Conservation (phyloP, 2,888 invertebrate genomes). For the Trissolcus brochymenae region DNA sequence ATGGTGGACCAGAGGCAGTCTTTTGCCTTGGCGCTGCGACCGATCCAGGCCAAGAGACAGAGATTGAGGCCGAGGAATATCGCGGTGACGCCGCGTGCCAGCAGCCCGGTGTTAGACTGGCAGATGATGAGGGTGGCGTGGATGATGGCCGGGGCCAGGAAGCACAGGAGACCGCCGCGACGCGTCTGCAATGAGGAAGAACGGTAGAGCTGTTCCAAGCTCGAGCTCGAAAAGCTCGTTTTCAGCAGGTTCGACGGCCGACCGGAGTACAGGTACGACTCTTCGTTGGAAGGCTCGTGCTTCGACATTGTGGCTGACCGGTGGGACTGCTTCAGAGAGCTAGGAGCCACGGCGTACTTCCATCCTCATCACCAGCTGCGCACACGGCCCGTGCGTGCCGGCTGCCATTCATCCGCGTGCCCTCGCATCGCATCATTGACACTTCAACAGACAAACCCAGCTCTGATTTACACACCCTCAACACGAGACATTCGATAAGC, state of each 20-base stretch:
- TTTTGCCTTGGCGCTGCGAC: slow-evolving; percentile 67
- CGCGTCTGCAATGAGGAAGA: slow-evolving; percentile 85
- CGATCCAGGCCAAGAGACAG: slow-evolving; percentile 71
- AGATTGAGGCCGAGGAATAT: slow-evolving; percentile 73
- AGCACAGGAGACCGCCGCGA: slow-evolving; percentile 83
- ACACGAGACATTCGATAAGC: slow-evolving; percentile 4
- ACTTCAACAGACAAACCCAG: slow-evolving; percentile 18
- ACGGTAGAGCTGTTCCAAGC: slow-evolving; percentile 84
- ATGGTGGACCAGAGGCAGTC: slow-evolving; percentile 78
- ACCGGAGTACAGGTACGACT: slow-evolving; percentile 73
- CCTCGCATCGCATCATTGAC: slow-evolving; percentile 28
- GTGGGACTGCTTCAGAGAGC: neutral
- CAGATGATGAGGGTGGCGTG: slow-evolving; percentile 81
- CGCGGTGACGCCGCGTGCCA: slow-evolving; percentile 69
- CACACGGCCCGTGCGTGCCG: slow-evolving; percentile 11
- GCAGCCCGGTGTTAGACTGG: slow-evolving; percentile 76
- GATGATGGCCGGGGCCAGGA: slow-evolving; percentile 82
- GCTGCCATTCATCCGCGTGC: slow-evolving; percentile 23
- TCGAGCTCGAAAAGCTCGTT: slow-evolving; percentile 80
- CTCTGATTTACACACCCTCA: slow-evolving; percentile 10
- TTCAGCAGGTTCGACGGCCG: slow-evolving; percentile 74
- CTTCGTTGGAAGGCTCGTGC: slow-evolving; percentile 72
- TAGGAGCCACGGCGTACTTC: neutral
- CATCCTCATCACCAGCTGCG: slow-evolving; percentile 3
- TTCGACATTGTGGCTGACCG: slow-evolving; percentile 51